Conservation (phyloP, 1,140 invertebrate species). For the Cherax quadricarinatus region DNA sequence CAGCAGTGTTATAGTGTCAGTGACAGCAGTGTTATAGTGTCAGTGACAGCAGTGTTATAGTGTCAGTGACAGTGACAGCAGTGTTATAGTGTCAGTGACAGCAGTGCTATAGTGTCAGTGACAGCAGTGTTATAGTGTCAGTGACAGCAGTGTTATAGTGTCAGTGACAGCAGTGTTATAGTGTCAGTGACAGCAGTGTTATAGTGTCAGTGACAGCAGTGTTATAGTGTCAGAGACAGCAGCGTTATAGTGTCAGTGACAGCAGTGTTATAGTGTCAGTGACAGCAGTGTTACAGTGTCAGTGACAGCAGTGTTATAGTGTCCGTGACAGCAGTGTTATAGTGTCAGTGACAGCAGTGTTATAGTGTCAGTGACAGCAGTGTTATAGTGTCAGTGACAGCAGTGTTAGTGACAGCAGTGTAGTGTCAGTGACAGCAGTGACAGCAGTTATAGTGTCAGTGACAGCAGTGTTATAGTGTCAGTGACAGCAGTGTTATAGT, state of each 20-base stretch:
- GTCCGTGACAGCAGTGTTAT: background rate
- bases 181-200: background rate
- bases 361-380: background rate
- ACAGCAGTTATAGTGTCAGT: background rate
- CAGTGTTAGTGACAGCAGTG: background rate
- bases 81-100: background rate
- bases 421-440: background rate
- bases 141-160: background rate
- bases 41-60: background rate
- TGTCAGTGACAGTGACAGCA: no score
- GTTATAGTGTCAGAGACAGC: no score
- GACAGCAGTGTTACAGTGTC: no score
- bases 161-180: no score
- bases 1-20: background rate
- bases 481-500: background rate
- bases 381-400: background rate
- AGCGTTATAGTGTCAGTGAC: no score
- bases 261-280: no score
- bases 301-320: no score
- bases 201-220: background rate
- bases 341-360: background rate
- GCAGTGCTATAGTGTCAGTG: background rate
- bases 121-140: no score
- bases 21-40: no score
- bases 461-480: background rate